Conservation (phyloP, 2,888 invertebrate species). For the Dynastes grantii region DNA sequence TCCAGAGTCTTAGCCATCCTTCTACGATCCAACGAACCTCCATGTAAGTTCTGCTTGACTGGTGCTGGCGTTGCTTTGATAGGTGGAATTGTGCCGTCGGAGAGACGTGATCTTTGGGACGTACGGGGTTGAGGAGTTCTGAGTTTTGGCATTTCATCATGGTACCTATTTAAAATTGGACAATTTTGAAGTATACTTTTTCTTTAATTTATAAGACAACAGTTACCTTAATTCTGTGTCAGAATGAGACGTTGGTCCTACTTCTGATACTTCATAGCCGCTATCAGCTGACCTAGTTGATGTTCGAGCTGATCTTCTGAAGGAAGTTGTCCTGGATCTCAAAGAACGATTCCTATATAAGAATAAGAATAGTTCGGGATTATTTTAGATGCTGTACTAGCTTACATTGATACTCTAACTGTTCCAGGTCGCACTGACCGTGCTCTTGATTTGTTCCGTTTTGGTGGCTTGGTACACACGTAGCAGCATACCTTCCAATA, state of each 20-base stretch:
- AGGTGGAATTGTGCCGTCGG: conserved; percentile 63
- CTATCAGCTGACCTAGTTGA: conserved; percentile 79
- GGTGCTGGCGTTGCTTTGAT: conserved; percentile 51
- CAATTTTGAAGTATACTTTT: not conserved
- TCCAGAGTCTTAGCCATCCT: conserved; percentile 61
- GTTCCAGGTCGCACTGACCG: conserved; percentile 60
- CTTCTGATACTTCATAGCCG: conserved; percentile 74
- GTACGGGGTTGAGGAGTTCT: conserved; percentile 63
- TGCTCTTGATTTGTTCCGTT: conserved; percentile 72
- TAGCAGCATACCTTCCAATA: conserved; percentile 95
- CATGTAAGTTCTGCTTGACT: conserved; percentile 54
- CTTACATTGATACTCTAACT: conserved; percentile 60
- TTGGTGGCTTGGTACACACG: conserved; percentile 87
- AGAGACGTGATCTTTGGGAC: conserved; percentile 66
- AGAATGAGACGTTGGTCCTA: conserved; percentile 78
- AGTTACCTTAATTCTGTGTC: conserved; percentile 82
- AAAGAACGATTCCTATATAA: conserved; percentile 63
- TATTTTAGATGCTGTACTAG: not conserved
- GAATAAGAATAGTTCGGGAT: not conserved
- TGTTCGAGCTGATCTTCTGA: conserved; percentile 74
- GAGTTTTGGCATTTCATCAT: conserved; percentile 60
- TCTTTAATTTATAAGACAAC: not conserved
- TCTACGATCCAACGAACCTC: conserved; percentile 66
- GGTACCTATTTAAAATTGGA: conserved; percentile 61
- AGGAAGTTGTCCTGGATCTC: conserved; percentile 72